Evolutionary conservation across 2,797 vertebrate species (phyloP).

Genomic region (Chelonia mydas): DNA sequence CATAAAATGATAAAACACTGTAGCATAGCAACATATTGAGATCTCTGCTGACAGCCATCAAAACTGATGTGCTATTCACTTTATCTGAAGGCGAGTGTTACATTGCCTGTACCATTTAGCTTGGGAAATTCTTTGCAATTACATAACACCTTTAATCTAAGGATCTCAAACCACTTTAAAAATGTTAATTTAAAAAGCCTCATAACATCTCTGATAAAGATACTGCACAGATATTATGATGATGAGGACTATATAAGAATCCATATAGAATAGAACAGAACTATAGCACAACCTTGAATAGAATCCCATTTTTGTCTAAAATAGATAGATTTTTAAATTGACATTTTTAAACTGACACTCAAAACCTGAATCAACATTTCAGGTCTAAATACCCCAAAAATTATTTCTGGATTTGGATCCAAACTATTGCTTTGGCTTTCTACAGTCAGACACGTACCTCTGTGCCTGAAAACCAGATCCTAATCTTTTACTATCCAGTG

Average conservation of each 20-base stretch:
- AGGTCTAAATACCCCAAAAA: background rate
- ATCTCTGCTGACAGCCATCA: background rate
- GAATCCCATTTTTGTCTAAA: background rate
- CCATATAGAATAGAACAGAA: background rate
- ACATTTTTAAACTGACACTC: background rate
- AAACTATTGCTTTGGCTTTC: background rate
- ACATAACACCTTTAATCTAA: background rate
- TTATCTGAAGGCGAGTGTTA: background rate
- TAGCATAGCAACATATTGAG: background rate
- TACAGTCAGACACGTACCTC: background rate
- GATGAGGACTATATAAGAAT: background rate
- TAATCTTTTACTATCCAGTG: constrained; percentile 41
- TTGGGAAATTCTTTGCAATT: background rate
- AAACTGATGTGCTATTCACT: no score
- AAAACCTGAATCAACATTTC: background rate
- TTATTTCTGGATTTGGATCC: background rate
- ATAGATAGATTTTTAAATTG: background rate
- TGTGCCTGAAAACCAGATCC: background rate
- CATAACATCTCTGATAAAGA: background rate
- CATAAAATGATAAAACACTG: background rate
- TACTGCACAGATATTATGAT: no score
- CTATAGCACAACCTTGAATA: background rate
- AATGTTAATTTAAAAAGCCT: background rate
- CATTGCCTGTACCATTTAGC: background rate
- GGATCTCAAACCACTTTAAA: background rate